phyloP scores from a whole-genome alignment of 2,797 vertebrate genomes.

The Myripristis murdjan region DNA sequence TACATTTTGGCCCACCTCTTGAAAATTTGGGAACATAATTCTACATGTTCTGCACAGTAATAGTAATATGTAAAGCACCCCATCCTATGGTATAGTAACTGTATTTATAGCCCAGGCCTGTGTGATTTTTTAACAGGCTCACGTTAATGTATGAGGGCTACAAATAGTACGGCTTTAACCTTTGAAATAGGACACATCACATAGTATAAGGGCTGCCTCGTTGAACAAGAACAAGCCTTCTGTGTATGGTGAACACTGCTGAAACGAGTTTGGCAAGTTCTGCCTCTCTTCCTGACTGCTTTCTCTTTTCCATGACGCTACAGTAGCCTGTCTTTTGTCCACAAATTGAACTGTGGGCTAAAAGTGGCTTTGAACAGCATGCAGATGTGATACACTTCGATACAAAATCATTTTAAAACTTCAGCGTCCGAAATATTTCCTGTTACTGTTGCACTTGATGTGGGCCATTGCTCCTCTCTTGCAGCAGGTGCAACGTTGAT shows the following conservation, averaged over 20 bases:
- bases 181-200: slow-evolving; percentile 48
- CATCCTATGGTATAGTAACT: no score
- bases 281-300: slow-evolving; percentile 51
- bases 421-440: neutral
- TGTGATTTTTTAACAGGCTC: neutral
- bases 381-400: no score
- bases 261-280: slow-evolving; percentile 78
- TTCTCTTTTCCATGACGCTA: neutral
- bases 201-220: slow-evolving; percentile 43
- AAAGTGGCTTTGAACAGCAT: no score
- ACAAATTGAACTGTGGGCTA: slow-evolving; percentile 7
- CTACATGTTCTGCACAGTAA: no score
- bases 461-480: accelerated
- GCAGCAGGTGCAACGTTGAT: slow-evolving; percentile 58
- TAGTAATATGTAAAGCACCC: no score
- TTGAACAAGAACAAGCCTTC: slow-evolving; percentile 66
- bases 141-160: neutral
- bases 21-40: no score
- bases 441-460: neutral
- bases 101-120: no score
- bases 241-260: slow-evolving; percentile 6
- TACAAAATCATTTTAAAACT: no score
- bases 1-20: no score
- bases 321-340: neutral
- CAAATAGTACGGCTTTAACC: slow-evolving; percentile 13